Percentiles rank a stretch among this genome's conserved stretches.
Conservation (phyloP, 2,113 vertebrate genomes). For the Calonectris borealis region DNA sequence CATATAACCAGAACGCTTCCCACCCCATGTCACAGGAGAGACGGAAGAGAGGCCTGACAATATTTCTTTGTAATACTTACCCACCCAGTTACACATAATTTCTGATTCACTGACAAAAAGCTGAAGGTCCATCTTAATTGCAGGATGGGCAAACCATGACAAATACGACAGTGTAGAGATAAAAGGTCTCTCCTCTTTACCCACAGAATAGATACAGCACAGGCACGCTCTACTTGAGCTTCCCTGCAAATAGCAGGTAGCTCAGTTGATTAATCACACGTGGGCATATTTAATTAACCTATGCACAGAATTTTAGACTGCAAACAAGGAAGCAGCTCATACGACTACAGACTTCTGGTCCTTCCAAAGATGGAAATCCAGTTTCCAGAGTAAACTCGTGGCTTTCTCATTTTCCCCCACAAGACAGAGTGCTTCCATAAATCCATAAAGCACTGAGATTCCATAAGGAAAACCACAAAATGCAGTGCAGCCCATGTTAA, state of each 20-base stretch:
- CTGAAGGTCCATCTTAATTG: neutral
- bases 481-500: neutral
- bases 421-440: neutral
- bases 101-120: neutral
- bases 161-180: fast-evolving
- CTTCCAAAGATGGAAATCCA: neutral
- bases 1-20: neutral
- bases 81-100: neutral
- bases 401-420: neutral
- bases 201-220: neutral
- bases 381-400: neutral
- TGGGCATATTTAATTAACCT: neutral
- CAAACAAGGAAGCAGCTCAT: neutral
- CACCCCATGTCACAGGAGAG: neutral
- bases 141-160: neutral
- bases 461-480: neutral
- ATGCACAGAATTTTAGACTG: neutral
- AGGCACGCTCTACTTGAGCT: neutral
- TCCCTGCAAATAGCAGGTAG: neutral
- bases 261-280: neutral
- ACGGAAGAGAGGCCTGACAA: neutral
- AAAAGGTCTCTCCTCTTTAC: neutral
- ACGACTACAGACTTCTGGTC: neutral
- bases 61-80: neutral
- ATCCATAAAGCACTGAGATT: neutral